These are phyloP conservation scores for Campylomormyrus numenius DNA, from an alignment of 2,113 vertebrate genomes.

Conservation along the genomic window DNA sequence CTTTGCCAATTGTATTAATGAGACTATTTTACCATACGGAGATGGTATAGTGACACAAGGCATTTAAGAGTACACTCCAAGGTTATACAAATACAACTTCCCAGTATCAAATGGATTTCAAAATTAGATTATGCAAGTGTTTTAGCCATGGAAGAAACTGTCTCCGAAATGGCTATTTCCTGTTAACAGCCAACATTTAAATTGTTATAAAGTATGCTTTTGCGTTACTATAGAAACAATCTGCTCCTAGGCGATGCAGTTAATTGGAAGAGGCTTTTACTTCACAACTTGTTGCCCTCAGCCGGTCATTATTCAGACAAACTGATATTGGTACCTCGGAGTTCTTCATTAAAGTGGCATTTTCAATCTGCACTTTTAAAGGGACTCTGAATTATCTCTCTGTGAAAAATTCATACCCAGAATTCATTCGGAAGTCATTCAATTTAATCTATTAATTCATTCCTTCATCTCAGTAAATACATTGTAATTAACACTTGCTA, in stretches of 20 bases:
- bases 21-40: not conserved
- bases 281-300: not conserved
- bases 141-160: not conserved
- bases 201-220: not conserved
- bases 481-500: not conserved
- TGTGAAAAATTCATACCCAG: not conserved
- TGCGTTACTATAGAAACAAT: slow-evolving; percentile 10
- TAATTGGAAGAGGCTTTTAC: slow-evolving; percentile 9
- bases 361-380: not conserved
- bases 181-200: slow-evolving; percentile 1
- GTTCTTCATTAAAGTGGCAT: not conserved
- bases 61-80: not conserved
- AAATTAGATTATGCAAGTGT: not conserved
- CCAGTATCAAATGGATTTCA: not conserved
- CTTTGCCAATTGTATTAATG: not conserved
- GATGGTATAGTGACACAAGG: not conserved
- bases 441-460: not conserved
- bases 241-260: not conserved
- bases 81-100: not conserved
- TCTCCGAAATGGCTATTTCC: not conserved
- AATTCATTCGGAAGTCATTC: not conserved
- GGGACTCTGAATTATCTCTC: not conserved
- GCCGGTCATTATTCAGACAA: slow-evolving; percentile 1
- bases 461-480: not conserved
- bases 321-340: not conserved